Evolutionary conservation across 2,113 vertebrate genomes (phyloP).

Genomic region (Chaetodon trifascialis): DNA sequence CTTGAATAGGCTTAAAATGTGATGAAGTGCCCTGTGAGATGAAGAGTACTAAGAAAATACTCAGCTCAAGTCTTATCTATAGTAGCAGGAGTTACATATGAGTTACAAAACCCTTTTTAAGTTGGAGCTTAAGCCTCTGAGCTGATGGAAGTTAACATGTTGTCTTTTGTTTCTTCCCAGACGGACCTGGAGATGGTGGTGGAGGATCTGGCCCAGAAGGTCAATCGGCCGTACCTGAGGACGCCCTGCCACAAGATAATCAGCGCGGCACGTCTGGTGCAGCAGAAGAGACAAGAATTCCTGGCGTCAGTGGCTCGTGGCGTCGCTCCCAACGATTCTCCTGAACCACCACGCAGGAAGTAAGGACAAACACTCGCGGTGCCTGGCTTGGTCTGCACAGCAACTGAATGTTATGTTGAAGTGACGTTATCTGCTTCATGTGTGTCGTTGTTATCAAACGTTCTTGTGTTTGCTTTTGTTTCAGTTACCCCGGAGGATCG

Average conservation of each 20-base stretch:
- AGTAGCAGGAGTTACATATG: neutral
- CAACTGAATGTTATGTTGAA: neutral
- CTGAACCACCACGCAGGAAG: constrained; percentile 94
- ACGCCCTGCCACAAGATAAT: constrained; percentile 98
- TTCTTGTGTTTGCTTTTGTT: constrained; percentile 40
- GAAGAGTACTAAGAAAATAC: neutral
- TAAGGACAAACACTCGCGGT: constrained; percentile 60
- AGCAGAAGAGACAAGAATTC: constrained; percentile 98
- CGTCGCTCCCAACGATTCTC: constrained; percentile 97
- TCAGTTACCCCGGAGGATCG: constrained; percentile 96
- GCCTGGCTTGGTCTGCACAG: neutral
- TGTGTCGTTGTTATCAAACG: neutral
- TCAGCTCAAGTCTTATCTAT: neutral
- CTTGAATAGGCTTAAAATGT: neutral
- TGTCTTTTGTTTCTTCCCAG: constrained; percentile 74
- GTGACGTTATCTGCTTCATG: neutral
- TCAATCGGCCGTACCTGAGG: constrained; percentile 98
- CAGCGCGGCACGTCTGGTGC: constrained; percentile 94
- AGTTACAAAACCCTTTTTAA: neutral
- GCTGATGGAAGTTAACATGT: neutral
- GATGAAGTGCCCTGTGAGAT: neutral
- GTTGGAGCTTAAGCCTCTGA: neutral
- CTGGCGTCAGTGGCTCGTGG: constrained; percentile 96
- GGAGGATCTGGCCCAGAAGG: constrained; percentile 98
- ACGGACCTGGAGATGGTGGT: constrained; percentile 99